Evolutionary conservation across 1,140 invertebrate genomes (phyloP).

Genomic region (Rhagoletis zephyria): DNA sequence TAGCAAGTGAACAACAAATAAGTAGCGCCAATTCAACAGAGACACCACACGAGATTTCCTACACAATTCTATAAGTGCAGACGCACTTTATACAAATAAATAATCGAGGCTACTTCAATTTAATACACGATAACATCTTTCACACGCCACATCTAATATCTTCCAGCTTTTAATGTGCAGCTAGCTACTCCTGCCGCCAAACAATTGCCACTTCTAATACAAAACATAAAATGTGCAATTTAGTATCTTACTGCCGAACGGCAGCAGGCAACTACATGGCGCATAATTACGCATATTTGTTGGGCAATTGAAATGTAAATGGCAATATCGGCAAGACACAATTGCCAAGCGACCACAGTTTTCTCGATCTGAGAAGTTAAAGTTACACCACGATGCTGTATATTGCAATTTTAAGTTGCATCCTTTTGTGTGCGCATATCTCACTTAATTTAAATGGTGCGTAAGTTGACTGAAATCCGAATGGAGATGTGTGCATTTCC

Average conservation of each 20-base stretch:
- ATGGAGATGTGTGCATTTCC: not conserved
- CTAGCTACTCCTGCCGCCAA: not conserved
- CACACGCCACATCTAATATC: constrained; percentile 40
- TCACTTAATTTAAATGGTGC: constrained; percentile 33
- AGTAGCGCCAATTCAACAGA: constrained; percentile 8
- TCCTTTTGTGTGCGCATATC: constrained; percentile 23
- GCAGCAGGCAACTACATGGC: not conserved
- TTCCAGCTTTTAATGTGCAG: not conserved
- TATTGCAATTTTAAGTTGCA: not conserved
- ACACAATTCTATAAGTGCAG: not conserved
- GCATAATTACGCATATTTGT: not conserved
- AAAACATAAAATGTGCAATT: constrained; percentile 47
- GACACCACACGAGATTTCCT: constrained; percentile 1
- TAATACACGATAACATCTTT: constrained; percentile 33
- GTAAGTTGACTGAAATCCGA: not conserved
- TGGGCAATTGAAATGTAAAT: constrained; percentile 44
- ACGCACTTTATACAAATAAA: constrained; percentile 7
- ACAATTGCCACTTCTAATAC: constrained; percentile 33
- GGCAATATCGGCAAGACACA: not conserved
- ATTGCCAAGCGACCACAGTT: not conserved
- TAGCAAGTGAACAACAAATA: not conserved
- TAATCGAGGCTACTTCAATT: not conserved
- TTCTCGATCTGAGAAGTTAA: not conserved
- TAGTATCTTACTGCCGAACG: not conserved
- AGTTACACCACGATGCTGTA: too few species aligned